phyloP scores from a whole-genome alignment of 2,888 invertebrate genomes.

The Rhyacophila evoluta region DNA sequence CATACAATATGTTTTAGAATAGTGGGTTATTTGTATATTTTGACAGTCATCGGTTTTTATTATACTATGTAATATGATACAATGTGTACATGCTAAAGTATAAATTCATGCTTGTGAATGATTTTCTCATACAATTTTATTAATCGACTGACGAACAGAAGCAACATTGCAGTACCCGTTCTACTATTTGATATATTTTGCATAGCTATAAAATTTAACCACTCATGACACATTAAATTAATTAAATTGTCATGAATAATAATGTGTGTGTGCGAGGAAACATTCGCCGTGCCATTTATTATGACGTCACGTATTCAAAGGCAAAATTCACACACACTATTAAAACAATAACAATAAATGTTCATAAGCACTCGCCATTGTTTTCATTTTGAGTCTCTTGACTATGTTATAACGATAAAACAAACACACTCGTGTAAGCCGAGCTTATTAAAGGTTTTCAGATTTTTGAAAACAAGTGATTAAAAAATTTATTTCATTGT shows the following conservation, averaged over 20 bases:
- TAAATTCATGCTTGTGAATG: no score
- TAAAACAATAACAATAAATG: background rate
- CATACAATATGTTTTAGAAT: no score
- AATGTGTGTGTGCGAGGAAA: conserved; percentile 1
- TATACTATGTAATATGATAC: no score
- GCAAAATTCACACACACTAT: background rate
- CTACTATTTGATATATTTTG: background rate
- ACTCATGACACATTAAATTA: conserved; percentile 20
- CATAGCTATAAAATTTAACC: background rate
- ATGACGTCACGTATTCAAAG: conserved; percentile 21
- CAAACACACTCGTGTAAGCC: background rate
- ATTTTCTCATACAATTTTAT: no score
- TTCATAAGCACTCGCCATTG: background rate
- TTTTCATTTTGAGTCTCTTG: background rate
- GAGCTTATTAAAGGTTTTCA: background rate
- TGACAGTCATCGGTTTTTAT: no score
- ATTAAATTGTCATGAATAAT: conserved; percentile 25
- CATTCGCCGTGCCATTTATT: conserved; percentile 10
- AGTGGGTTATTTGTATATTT: no score
- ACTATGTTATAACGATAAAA: background rate
- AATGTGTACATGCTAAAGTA: no score
- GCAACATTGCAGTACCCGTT: background rate
- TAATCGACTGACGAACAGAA: background rate
- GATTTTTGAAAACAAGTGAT: background rate
- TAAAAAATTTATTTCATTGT: background rate